A percentile compares a stretch with the other conserved stretches of the same genome.
phyloP scores from a whole-genome alignment of 2,888 invertebrate species.

The Linnaemya tessellans region DNA sequence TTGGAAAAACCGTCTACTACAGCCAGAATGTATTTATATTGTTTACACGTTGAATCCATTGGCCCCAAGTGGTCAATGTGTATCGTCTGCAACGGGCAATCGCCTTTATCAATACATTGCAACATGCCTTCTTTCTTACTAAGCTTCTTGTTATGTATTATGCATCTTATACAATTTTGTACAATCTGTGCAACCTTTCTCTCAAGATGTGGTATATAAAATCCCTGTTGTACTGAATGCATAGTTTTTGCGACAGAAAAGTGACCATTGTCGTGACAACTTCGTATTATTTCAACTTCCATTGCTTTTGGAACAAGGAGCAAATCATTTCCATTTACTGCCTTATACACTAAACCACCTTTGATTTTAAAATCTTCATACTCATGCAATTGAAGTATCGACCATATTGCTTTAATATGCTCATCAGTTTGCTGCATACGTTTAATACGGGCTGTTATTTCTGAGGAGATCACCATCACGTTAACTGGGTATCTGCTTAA shows the following conservation, averaged over 20 bases:
- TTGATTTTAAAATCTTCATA: conserved; percentile 55
- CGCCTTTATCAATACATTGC: no score
- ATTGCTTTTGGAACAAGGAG: conserved; percentile 59
- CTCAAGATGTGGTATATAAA: conserved; percentile 64
- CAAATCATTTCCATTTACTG: conserved; percentile 60
- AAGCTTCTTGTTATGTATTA: no score
- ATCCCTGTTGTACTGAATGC: conserved; percentile 45
- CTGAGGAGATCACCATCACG: conserved; percentile 35
- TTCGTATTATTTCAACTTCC: conserved; percentile 65
- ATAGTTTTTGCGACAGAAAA: conserved; percentile 45
- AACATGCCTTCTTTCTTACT: no score
- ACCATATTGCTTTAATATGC: conserved; percentile 28
- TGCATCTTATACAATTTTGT: conserved; percentile 12
- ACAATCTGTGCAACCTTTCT: conserved; percentile 18
- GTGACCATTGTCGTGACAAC: conserved; percentile 63
- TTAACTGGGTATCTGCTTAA: conserved; percentile 56
- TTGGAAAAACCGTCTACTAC: no score
- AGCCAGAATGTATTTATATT: no score
- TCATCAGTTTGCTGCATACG: conserved; percentile 53
- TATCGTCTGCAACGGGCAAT: no score
- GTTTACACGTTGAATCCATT: no score
- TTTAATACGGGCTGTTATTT: conserved; percentile 37
- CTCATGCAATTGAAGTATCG: conserved; percentile 11
- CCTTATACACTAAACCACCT: conserved; percentile 57
- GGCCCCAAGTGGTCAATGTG: no score